These are phyloP conservation scores for Cordilura impudica DNA, from an alignment of 2,888 invertebrate genomes.

Conservation along the genomic window DNA sequence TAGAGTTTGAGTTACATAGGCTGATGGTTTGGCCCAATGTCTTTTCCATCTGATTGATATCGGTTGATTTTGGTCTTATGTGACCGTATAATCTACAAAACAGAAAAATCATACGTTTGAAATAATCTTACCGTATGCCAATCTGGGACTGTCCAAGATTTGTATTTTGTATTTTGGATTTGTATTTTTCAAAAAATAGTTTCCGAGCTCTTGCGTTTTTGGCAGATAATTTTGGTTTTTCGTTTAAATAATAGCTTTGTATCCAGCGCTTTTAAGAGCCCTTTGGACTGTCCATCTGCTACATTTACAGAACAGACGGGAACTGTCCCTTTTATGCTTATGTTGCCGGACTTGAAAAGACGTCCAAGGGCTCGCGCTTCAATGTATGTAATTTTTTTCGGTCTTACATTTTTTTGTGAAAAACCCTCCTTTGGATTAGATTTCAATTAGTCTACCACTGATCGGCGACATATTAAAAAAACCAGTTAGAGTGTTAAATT, in stretches of 20 bases:
- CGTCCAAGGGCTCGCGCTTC: no score
- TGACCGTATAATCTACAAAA: background rate
- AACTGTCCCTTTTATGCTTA: no score
- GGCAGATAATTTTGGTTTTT: background rate
- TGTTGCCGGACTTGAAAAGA: no score
- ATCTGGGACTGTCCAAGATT: background rate
- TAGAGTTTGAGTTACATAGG: background rate
- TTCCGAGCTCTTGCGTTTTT: background rate
- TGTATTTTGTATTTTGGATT: no score
- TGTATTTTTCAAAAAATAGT: background rate
- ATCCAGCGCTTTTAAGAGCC: background rate
- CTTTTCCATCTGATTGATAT: background rate
- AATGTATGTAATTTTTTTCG: no score
- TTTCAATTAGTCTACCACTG: no score
- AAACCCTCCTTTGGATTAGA: no score
- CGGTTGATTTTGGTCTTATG: slow-evolving; percentile 3
- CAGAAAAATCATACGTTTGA: background rate
- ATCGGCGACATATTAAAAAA: no score
- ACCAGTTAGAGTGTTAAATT: no score
- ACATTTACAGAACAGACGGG: background rate
- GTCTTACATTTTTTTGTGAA: no score
- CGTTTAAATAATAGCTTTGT: background rate
- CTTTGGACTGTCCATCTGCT: background rate
- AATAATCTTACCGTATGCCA: background rate
- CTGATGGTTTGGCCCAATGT: background rate